These are phyloP conservation scores for Lipotes vexillifer DNA, from an alignment of 2,113 vertebrate species.

Conservation along the genomic window DNA sequence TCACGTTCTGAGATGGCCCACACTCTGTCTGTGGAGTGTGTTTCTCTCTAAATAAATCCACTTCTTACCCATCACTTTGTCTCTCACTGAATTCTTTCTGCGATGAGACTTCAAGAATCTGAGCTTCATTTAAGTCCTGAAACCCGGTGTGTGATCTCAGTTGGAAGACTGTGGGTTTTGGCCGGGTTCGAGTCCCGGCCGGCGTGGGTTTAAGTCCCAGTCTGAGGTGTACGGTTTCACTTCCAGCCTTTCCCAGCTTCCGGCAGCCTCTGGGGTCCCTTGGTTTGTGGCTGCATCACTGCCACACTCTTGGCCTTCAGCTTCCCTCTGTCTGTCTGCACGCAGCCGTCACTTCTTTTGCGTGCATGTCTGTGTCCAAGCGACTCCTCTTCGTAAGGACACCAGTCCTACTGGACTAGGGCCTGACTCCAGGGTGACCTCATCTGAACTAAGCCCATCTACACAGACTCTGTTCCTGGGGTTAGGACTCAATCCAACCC, in stretches of 20 bases:
- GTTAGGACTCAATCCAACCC: background rate
- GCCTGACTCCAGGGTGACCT: background rate
- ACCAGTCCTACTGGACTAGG: background rate
- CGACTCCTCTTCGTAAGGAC: background rate
- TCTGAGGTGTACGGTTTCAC: too few species aligned
- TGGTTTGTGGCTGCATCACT: accelerated
- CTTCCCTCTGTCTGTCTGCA: background rate
- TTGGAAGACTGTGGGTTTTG: too few species aligned
- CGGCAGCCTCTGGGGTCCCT: background rate
- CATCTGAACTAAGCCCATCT: background rate
- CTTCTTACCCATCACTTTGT: too few species aligned
- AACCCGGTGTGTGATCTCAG: too few species aligned
- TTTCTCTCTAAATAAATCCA: too few species aligned
- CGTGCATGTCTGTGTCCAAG: accelerated
- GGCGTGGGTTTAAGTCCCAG: too few species aligned
- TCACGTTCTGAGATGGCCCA: too few species aligned
- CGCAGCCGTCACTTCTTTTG: background rate
- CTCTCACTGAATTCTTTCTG: too few species aligned
- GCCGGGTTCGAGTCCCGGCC: too few species aligned
- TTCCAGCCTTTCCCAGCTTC: background rate
- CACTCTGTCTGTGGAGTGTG: too few species aligned
- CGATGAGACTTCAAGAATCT: too few species aligned
- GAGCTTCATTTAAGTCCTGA: too few species aligned
- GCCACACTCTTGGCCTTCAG: accelerated
- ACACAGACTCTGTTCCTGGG: background rate